Percentiles rank a stretch among this genome's conserved stretches.
Evolutionary conservation across 2,888 invertebrate species (phyloP).

Genomic region (Aphodius granarius): DNA sequence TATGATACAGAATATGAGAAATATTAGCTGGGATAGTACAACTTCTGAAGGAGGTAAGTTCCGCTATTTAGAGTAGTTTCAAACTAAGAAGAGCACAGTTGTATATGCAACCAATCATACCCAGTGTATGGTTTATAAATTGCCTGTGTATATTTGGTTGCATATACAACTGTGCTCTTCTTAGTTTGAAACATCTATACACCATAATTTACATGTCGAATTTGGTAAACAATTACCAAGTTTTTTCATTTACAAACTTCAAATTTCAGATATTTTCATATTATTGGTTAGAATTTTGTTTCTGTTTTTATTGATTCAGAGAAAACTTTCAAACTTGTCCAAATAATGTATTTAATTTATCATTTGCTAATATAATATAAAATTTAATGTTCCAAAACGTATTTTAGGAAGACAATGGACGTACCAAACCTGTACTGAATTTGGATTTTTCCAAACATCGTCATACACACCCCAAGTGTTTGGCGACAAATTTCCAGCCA

Average conservation of each 20-base stretch:
- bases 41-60: slow-evolving; percentile 65
- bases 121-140: no score
- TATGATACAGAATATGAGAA: slow-evolving; percentile 69
- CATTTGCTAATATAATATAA: no score
- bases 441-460: slow-evolving; percentile 93
- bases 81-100: no score
- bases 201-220: no score
- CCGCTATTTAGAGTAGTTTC: no score
- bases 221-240: background rate
- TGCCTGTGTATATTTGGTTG: no score
- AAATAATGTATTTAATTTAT: background rate
- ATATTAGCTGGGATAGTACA: slow-evolving; percentile 66
- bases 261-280: background rate
- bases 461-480: slow-evolving; percentile 66
- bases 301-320: background rate
- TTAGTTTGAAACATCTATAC: no score
- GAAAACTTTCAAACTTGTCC: background rate
- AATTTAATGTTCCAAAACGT: background rate
- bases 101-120: no score
- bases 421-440: slow-evolving; percentile 95
- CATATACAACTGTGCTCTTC: no score
- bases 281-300: background rate
- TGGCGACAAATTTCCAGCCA: slow-evolving; percentile 72
- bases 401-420: slow-evolving; percentile 81
- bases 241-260: no score